A percentile compares a stretch with the other conserved stretches of the same genome.
Conservation (phyloP, 2,113 vertebrate species). For the Cichladusa arquata region DNA sequence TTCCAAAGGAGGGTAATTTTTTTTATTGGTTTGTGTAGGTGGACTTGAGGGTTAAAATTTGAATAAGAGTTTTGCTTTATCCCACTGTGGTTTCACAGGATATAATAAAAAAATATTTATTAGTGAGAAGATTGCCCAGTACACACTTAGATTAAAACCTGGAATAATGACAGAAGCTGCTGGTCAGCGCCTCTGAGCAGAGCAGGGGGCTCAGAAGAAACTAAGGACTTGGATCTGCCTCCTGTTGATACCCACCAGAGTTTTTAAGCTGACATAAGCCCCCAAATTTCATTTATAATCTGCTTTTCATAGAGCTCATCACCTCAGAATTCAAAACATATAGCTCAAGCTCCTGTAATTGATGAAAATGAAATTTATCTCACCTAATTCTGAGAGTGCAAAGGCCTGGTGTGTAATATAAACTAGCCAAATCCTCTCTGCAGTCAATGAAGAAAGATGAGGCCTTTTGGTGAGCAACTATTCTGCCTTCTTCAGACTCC, state of each 20-base stretch:
- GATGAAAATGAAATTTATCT: neutral
- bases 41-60: neutral
- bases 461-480: neutral
- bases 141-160: neutral
- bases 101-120: neutral
- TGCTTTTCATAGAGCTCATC: constrained; percentile 15
- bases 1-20: neutral
- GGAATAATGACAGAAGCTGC: neutral
- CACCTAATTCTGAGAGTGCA: neutral
- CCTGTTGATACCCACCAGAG: neutral
- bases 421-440: neutral
- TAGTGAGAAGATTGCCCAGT: neutral
- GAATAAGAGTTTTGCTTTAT: neutral
- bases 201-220: neutral
- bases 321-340: constrained; percentile 7
- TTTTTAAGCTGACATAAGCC: neutral
- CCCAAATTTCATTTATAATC: neutral
- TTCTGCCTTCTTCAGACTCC: neutral
- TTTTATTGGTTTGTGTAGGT: neutral
- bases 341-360: neutral
- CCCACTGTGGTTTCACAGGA: neutral
- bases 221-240: neutral
- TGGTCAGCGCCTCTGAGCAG: neutral
- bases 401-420: neutral
- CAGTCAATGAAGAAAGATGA: neutral